Evolutionary conservation across 1,140 invertebrate species (phyloP).

Genomic region (Proales similis): DNA sequence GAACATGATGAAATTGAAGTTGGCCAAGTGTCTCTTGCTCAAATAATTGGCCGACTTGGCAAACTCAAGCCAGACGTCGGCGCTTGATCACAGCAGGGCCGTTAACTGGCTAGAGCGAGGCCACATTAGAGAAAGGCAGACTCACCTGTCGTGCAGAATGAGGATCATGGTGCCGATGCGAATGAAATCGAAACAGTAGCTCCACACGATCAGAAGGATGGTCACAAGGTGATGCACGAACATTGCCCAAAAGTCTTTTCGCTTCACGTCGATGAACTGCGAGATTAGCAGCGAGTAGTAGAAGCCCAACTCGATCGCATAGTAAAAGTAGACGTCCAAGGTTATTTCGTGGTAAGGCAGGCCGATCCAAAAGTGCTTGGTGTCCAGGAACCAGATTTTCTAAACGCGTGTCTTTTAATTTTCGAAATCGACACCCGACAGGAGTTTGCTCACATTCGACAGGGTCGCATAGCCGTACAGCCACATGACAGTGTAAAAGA

Average conservation of each 20-base stretch:
- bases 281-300: constrained; percentile 88
- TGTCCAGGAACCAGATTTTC: constrained; percentile 22
- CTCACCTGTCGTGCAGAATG: constrained; percentile 85
- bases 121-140: no score
- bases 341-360: constrained; percentile 38
- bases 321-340: constrained; percentile 73
- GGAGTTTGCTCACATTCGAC: neutral
- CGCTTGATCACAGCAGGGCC: constrained; percentile 35
- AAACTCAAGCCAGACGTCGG: constrained; percentile 58
- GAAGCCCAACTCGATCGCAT: constrained; percentile 86
- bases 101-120: constrained; percentile 45
- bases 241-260: constrained; percentile 92
- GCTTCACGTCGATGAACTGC: constrained; percentile 84
- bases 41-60: constrained; percentile 82
- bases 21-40: constrained; percentile 75
- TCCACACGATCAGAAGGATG: constrained; percentile 76
- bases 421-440: constrained; percentile 39
- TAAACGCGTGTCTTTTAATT: neutral
- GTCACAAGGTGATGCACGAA: constrained; percentile 91
- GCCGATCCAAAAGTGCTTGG: constrained; percentile 10
- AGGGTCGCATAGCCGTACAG: neutral
- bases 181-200: constrained; percentile 86
- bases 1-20: constrained; percentile 64
- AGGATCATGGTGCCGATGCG: constrained; percentile 83
- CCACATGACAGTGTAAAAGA: constrained; percentile 22